These are phyloP conservation scores for Chrysodeixis includens DNA, from an alignment of 2,888 invertebrate genomes.

Conservation along the genomic window DNA sequence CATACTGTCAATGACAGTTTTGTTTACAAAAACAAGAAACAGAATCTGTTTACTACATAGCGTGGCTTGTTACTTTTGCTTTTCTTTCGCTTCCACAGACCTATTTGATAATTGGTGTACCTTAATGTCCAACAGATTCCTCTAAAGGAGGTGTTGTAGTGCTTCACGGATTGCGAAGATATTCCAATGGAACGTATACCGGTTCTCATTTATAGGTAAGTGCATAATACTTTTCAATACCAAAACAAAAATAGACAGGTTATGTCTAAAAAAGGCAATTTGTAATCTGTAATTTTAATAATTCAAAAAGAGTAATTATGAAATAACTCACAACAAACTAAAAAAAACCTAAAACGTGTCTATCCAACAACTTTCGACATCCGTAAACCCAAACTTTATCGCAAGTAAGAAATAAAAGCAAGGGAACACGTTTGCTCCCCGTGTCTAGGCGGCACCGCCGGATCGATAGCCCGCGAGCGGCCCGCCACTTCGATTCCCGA, in stretches of 20 bases:
- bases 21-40: not conserved
- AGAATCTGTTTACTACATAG: not conserved
- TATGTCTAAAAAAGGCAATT: too few species aligned
- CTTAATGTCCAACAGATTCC: constrained; percentile 50
- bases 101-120: not conserved
- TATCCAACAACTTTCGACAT: constrained; percentile 1
- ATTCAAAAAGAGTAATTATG: too few species aligned
- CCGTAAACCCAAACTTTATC: not conserved
- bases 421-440: constrained; percentile 25
- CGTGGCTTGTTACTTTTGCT: too few species aligned
- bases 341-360: not conserved
- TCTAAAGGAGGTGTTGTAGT: constrained; percentile 60
- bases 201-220: constrained; percentile 70
- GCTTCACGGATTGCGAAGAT: constrained; percentile 55
- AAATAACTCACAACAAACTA: not conserved
- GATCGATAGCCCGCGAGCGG: constrained; percentile 54
- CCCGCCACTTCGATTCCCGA: constrained; percentile 56
- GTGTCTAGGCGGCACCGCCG: constrained; percentile 26
- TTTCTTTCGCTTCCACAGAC: too few species aligned
- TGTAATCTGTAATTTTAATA: not conserved
- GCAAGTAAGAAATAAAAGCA: constrained; percentile 28
- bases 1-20: not conserved
- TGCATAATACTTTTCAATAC: constrained; percentile 9
- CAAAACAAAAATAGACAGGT: not conserved
- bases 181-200: constrained; percentile 72